A percentile compares a stretch with the other conserved stretches of the same genome.
Evolutionary conservation across 1,140 invertebrate genomes (phyloP).

Genomic region (Drosophila albomicans): DNA sequence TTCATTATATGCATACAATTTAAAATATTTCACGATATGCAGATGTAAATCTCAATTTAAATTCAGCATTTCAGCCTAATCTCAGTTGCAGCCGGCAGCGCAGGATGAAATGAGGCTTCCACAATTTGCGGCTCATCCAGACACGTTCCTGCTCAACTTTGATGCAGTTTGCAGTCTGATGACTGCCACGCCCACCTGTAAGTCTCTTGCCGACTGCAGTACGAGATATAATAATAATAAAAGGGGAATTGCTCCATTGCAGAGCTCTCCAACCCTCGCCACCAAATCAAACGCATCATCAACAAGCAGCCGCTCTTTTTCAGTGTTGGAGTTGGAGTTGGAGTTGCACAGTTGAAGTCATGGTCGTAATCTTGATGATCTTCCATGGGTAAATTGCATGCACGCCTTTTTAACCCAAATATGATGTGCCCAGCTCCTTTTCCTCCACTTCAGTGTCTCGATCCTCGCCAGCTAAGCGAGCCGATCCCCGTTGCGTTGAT

Average conservation of each 20-base stretch:
- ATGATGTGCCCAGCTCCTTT: conserved; percentile 37
- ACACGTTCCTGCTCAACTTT: conserved; percentile 34
- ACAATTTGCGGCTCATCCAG: conserved; percentile 15
- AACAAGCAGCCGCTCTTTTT: conserved; percentile 17
- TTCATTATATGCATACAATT: not conserved
- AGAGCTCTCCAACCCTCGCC: conserved; percentile 18
- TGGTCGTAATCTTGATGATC: conserved; percentile 51
- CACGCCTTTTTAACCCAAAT: conserved; percentile 79
- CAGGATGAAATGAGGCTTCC: not conserved
- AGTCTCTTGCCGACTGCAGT: conserved; percentile 10
- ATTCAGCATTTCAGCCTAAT: conserved; percentile 10
- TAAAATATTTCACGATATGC: conserved; percentile 7
- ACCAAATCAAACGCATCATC: conserved; percentile 67
- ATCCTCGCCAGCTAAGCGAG: not conserved
- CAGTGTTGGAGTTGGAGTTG: conserved; percentile 2
- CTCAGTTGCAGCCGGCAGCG: not conserved
- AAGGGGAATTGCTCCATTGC: not conserved
- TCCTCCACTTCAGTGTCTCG: conserved; percentile 3
- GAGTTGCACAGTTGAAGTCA: conserved; percentile 22
- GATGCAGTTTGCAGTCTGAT: conserved; percentile 4
- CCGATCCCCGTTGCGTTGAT: conserved; percentile 42
- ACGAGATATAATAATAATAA: conserved; percentile 11
- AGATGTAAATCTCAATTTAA: not conserved
- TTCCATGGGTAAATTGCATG: conserved; percentile 70
- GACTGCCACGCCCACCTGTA: conserved; percentile 47